Conservation (phyloP, 2,888 invertebrate species). For the Rhamnusium bicolor region DNA sequence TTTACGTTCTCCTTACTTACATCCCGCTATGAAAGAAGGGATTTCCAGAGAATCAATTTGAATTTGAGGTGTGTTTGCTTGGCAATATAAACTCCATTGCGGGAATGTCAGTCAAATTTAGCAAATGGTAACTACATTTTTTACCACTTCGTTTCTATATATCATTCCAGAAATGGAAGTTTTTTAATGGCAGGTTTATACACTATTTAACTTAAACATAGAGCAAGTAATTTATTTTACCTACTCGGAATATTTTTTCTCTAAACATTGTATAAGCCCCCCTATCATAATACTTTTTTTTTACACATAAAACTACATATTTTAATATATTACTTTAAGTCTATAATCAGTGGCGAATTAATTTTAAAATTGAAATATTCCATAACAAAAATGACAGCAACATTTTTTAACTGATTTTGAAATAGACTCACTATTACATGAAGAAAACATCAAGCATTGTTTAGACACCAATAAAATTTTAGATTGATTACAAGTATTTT, state of each 20-base stretch:
- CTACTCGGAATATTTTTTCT: constrained; percentile 17
- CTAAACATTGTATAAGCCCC: constrained; percentile 23
- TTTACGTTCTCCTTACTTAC: too few species aligned
- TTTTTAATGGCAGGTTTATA: constrained; percentile 15
- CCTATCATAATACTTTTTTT: constrained; percentile 31
- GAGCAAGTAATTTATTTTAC: background rate
- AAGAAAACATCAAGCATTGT: background rate
- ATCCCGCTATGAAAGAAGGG: too few species aligned
- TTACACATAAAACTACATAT: constrained; percentile 37
- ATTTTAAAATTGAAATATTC: constrained; percentile 8
- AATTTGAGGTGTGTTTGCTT: constrained; percentile 23
- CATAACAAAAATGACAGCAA: background rate
- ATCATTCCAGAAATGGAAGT: constrained; percentile 38
- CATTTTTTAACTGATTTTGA: background rate
- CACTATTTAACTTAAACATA: constrained; percentile 11
- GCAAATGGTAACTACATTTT: constrained; percentile 32
- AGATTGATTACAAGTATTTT: constrained; percentile 26
- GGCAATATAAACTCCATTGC: constrained; percentile 37
- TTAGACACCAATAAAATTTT: background rate
- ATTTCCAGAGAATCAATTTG: too few species aligned
- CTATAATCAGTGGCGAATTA: constrained; percentile 8
- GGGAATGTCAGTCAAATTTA: constrained; percentile 39
- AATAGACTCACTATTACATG: background rate
- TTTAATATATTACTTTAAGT: constrained; percentile 24
- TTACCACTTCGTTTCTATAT: constrained; percentile 31